Evolutionary conservation across 2,113 vertebrate genomes (phyloP).

Genomic region (Rhizomys pruinosus): DNA sequence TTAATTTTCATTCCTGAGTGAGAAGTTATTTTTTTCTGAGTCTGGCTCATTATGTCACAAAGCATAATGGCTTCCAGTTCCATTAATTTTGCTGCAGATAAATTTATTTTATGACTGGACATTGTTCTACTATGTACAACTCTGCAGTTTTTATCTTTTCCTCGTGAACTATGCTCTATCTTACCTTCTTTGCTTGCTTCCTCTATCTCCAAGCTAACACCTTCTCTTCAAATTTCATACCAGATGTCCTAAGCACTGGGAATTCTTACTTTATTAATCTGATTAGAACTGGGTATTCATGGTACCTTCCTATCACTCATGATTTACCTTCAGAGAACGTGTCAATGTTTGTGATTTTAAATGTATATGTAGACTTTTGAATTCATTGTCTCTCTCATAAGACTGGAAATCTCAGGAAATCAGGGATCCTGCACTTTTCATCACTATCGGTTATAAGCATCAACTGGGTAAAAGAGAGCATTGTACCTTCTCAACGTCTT

Average conservation of each 20-base stretch:
- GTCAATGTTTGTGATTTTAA: background rate
- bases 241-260: background rate
- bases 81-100: too few relatives aligned
- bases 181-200: accelerated
- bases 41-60: background rate
- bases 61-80: too few relatives aligned
- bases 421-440: background rate
- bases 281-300: background rate
- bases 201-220: background rate
- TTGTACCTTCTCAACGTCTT: background rate
- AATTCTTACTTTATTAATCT: background rate
- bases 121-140: too few relatives aligned
- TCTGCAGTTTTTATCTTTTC: too few relatives aligned
- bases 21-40: background rate
- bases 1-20: background rate
- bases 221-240: background rate
- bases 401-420: too few relatives aligned
- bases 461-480: background rate
- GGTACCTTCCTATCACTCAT: too few relatives aligned
- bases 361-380: background rate
- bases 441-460: background rate
- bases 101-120: too few relatives aligned
- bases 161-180: too few relatives aligned
- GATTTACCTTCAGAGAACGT: too few relatives aligned
- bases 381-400: background rate